These are phyloP conservation scores for Drosophila picticornis DNA, from an alignment of 2,888 invertebrate species.

Conservation along the genomic window DNA sequence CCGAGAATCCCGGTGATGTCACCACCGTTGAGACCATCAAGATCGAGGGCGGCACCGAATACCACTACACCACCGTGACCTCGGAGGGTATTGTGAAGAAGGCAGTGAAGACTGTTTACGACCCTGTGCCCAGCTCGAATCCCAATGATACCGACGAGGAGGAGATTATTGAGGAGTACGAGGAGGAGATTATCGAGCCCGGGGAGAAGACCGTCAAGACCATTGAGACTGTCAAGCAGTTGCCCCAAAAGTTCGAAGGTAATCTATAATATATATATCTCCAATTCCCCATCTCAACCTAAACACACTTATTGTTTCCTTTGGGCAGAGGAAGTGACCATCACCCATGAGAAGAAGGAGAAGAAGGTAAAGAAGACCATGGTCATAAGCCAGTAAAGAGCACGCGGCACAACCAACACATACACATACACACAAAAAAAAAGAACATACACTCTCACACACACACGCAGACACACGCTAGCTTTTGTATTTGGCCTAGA, in stretches of 20 bases:
- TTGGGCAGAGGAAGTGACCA: conserved; percentile 81
- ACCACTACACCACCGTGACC: conserved; percentile 84
- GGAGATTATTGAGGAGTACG: conserved; percentile 84
- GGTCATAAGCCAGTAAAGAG: conserved; percentile 81
- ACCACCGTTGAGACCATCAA: conserved; percentile 85
- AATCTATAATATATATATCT: background rate
- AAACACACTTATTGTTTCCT: background rate
- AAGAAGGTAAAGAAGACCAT: conserved; percentile 84
- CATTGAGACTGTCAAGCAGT: conserved; percentile 81
- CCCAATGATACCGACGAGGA: conserved; percentile 83
- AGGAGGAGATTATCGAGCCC: conserved; percentile 85
- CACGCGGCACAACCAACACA: conserved; percentile 36
- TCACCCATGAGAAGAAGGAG: conserved; percentile 83
- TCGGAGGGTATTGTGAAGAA: conserved; percentile 85
- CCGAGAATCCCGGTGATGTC: conserved; percentile 84
- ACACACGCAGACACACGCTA: conserved; percentile 41
- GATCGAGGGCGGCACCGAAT: conserved; percentile 85
- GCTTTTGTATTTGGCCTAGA: conserved; percentile 47
- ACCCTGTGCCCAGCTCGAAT: conserved; percentile 81
- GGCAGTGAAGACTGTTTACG: conserved; percentile 84
- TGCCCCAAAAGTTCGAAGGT: conserved; percentile 84
- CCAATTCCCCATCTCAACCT: background rate
- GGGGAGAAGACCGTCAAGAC: conserved; percentile 84
- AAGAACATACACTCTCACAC: conserved; percentile 27
- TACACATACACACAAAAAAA: conserved; percentile 16